Conservation (phyloP, 2,797 vertebrate species). For the Lepilemur septentrionalis region DNA sequence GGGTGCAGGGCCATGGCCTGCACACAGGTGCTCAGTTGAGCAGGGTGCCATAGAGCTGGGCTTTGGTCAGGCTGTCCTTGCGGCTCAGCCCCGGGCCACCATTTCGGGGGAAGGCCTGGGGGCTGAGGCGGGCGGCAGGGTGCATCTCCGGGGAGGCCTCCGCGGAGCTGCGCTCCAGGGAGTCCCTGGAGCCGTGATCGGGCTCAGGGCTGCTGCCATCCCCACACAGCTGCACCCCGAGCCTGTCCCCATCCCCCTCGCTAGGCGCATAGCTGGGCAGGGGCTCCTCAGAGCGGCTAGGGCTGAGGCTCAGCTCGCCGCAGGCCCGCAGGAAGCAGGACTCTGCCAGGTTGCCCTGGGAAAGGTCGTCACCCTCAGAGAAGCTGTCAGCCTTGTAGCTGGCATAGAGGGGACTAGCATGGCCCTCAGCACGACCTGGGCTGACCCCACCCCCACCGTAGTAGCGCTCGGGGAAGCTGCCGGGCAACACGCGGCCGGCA, state of each 20-base stretch:
- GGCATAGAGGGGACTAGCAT: conserved; percentile 90
- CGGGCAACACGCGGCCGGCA: conserved; percentile 87
- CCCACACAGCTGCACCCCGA: conserved; percentile 88
- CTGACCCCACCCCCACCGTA: conserved; percentile 82
- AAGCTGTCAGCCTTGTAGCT: conserved; percentile 90
- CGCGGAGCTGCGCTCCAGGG: conserved; percentile 91
- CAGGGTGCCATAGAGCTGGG: conserved; percentile 96
- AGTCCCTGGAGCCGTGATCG: conserved; percentile 92
- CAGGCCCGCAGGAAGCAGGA: conserved; percentile 89
- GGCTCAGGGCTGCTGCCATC: conserved; percentile 86
- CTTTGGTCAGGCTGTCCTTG: conserved; percentile 98
- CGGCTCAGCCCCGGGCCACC: conserved; percentile 93
- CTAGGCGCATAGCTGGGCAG: conserved; percentile 87
- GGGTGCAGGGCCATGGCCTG: too few species aligned
- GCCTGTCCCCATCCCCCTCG: conserved; percentile 88
- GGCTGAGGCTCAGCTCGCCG: conserved; percentile 88
- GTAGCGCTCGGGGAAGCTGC: conserved; percentile 92
- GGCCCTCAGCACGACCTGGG: conserved; percentile 86
- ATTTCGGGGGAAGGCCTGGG: conserved; percentile 93
- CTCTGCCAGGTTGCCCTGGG: conserved; percentile 89
- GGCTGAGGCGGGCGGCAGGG: conserved; percentile 88
- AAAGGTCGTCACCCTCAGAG: conserved; percentile 92
- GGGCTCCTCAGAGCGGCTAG: conserved; percentile 88
- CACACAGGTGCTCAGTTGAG: conserved; percentile 89
- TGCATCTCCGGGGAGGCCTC: conserved; percentile 90